Base-by-base conservation (phyloP, 2,888 invertebrate species). In the Rhingia rostrata region DNA sequence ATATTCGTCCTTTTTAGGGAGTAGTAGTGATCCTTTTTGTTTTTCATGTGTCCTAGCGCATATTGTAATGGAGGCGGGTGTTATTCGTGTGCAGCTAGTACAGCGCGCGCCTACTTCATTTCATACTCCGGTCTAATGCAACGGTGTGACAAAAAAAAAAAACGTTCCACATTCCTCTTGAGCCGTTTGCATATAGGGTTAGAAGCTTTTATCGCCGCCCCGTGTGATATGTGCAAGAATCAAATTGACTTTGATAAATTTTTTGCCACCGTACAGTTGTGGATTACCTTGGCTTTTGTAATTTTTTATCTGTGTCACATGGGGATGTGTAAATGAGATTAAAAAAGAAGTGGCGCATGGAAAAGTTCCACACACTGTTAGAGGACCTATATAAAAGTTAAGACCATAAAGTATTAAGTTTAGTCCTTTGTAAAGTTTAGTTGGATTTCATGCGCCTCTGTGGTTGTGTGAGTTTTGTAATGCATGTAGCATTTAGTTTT, bases 231-330 rank as follows among this genome's bases (percentile, higher is more conserved):
- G 64, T 56, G 64, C 60, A 61, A 43, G 61, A 66, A 67, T 54
- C 47, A 47, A 80, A 67, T 66, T 73, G 79, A 73, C 79, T 73
- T 74, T 80, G 73, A 74, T 67, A 61, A 54, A 67, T 73, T 74
- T 61, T 30, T 10, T 22, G 22, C 43, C 37, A n/a, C 45, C 64
- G 39, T 73, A 32, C 47, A 66, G 60, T 22, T 41, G 47, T 45
- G 12, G 32, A 56, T 66, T 66, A 60, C 66, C 58, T 72, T 39
- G 41, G 51, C 41, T 66, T 77, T 61, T 69, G 41, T 49, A 47
- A 54, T 54, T 54, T 67, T 67, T 54, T 54, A 35, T 67, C 39
- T 69, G n/a, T 77, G 69, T 45, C 66, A 58, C 75, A 49, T 66
- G 32, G 22, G 30, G 4, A 64, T 33, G 66, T 58, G 49, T 35